These are phyloP conservation scores for Druceiella hillmani DNA, from an alignment of 2,888 invertebrate species.

Conservation along the genomic window DNA sequence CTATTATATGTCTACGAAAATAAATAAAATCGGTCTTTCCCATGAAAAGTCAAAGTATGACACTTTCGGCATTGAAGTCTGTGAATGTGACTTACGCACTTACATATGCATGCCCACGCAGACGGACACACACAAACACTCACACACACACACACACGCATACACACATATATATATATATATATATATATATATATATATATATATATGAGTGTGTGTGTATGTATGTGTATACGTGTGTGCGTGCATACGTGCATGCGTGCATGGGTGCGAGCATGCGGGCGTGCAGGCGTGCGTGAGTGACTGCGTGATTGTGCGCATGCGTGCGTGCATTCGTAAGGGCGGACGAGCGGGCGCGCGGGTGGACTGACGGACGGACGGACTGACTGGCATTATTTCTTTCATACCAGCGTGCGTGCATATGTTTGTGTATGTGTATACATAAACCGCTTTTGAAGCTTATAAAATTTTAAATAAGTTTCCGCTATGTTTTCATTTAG, in stretches of 20 bases:
- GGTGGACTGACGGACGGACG: too few relatives aligned
- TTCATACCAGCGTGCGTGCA: neutral
- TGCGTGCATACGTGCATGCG: constrained; percentile 1
- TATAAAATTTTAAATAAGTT: too few relatives aligned
- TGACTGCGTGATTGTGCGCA: too few relatives aligned
- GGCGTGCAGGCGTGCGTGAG: neutral
- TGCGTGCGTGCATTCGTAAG: too few relatives aligned
- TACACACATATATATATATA: constrained; percentile 1
- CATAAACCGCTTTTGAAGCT: too few relatives aligned
- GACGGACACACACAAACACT: neutral
- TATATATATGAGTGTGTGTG: neutral
- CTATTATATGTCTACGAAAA: too few relatives aligned
- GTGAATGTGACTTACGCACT: too few relatives aligned
- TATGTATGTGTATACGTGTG: constrained; percentile 1
- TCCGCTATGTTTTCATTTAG: too few relatives aligned
- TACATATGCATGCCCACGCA: constrained; percentile 3
- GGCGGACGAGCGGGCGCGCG: too few relatives aligned
- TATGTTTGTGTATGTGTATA: neutral
- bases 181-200: constrained; percentile 1
- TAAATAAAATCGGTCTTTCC: too few relatives aligned
- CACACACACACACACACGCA: constrained; percentile 1
- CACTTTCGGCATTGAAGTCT: too few relatives aligned
- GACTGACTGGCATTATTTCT: neutral
- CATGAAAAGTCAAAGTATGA: too few relatives aligned
- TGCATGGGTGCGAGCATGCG: neutral